phyloP scores from a whole-genome alignment of 2,888 invertebrate genomes.

The Dasysyrphus tricinctus region DNA sequence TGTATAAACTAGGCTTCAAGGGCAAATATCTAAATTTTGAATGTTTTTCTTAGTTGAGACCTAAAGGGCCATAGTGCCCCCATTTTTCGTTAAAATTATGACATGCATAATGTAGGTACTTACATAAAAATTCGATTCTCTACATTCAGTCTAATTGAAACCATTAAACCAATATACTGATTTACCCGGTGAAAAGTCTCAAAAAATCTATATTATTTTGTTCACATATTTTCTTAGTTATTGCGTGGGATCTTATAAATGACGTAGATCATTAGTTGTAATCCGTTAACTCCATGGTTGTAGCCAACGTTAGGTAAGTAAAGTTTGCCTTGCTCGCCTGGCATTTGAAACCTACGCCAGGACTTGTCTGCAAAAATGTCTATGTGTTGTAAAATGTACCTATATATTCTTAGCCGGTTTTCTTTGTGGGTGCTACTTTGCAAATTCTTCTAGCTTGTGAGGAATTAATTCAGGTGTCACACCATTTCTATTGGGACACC shows the following conservation, averaged over 20 bases:
- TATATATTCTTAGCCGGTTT: conserved; percentile 8
- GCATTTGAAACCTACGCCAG: conserved; percentile 27
- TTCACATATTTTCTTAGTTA: not conserved
- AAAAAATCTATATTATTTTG: not conserved
- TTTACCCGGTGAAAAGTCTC: not conserved
- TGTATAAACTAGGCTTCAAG: too few relatives aligned
- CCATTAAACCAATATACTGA: too few relatives aligned
- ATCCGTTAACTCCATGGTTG: conserved; percentile 6
- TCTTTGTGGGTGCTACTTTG: conserved; percentile 27
- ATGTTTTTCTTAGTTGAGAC: too few relatives aligned
- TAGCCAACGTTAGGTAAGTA: conserved; percentile 29
- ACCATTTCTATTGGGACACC: conserved; percentile 26
- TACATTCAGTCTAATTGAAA: too few relatives aligned
- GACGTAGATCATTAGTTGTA: conserved; percentile 15
- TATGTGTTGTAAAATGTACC: not conserved
- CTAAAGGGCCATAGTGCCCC: too few relatives aligned
- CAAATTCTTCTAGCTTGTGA: not conserved
- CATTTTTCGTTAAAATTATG: too few relatives aligned
- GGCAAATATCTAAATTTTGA: too few relatives aligned
- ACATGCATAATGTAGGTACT: too few relatives aligned
- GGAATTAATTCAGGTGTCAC: conserved; percentile 8
- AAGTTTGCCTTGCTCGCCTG: conserved; percentile 13
- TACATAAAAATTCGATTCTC: too few relatives aligned
- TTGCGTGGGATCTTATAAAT: conserved; percentile 13
- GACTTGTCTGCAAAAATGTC: not conserved